Evolutionary conservation across 2,797 vertebrate genomes (phyloP).

Genomic region (Otolemur crassicaudatus): DNA sequence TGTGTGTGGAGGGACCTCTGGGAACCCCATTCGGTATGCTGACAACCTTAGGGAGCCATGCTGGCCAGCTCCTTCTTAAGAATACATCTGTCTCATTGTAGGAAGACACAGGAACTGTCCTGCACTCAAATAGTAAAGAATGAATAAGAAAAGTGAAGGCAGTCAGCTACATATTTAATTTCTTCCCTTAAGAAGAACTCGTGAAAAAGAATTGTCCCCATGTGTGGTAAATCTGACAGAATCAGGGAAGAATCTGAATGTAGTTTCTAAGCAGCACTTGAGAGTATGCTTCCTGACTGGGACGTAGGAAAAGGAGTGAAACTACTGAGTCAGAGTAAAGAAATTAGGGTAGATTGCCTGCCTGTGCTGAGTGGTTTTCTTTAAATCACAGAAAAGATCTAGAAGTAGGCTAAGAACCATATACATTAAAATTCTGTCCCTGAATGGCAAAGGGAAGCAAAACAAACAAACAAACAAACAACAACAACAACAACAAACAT

Average conservation of each 20-base stretch:
- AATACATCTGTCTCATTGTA: not conserved
- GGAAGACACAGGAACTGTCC: not conserved
- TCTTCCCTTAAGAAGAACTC: not conserved
- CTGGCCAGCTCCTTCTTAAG: not conserved
- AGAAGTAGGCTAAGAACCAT: constrained; percentile 31
- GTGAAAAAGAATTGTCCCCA: not conserved
- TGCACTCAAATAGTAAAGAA: not conserved
- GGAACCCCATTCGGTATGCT: not conserved
- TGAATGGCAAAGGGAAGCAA: constrained; percentile 40
- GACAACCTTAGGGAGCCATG: not conserved
- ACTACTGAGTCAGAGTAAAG: not conserved
- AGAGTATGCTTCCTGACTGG: not conserved
- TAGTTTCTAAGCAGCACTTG: not conserved
- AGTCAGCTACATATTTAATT: not conserved
- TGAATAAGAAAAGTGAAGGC: not conserved
- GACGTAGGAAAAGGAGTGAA: not conserved
- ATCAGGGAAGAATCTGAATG: not conserved
- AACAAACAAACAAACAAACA: constrained; percentile 21
- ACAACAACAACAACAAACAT: not conserved
- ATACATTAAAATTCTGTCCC: constrained; percentile 35
- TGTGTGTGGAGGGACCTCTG: not conserved
- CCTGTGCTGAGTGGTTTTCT: not conserved
- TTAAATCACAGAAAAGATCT: not conserved
- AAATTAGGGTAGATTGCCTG: not conserved
- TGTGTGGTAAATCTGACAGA: not conserved